These are phyloP conservation scores for Hippocampus comes DNA, from an alignment of 2,113 vertebrate species.

Conservation along the genomic window DNA sequence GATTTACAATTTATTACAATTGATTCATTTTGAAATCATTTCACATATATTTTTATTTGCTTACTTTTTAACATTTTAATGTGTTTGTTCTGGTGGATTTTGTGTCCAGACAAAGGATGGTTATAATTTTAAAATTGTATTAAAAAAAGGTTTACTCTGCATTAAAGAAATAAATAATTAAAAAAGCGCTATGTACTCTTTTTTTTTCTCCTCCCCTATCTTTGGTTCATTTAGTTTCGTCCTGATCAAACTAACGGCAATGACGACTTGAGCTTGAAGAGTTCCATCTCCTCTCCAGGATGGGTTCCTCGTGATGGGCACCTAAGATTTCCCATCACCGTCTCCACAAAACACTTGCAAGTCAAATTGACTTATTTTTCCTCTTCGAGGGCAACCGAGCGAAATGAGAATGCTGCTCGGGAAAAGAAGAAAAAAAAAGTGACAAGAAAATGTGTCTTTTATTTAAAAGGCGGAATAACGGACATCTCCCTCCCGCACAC, in stretches of 20 bases:
- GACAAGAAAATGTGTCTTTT: slow-evolving; percentile 47
- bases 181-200: neutral
- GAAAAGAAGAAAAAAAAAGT: slow-evolving; percentile 9
- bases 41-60: too few species aligned
- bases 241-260: too few species aligned
- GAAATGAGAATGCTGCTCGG: slow-evolving; percentile 21
- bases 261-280: neutral
- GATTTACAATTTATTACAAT: too few species aligned
- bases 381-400: slow-evolving; percentile 22
- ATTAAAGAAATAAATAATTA: too few species aligned
- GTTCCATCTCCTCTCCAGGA: neutral
- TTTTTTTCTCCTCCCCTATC: neutral
- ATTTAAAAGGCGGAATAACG: slow-evolving; percentile 49
- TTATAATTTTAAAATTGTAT: neutral
- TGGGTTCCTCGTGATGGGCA: neutral
- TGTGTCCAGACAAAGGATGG: too few species aligned
- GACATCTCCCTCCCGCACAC: slow-evolving; percentile 33
- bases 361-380: slow-evolving; percentile 24
- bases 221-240: neutral
- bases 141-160: neutral
- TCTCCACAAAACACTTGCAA: neutral
- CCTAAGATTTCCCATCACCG: neutral
- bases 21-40: too few species aligned
- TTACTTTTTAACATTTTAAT: too few species aligned
- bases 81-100: too few species aligned